Conservation (phyloP, 2,113 vertebrate species). For the Tautogolabrus adspersus region DNA sequence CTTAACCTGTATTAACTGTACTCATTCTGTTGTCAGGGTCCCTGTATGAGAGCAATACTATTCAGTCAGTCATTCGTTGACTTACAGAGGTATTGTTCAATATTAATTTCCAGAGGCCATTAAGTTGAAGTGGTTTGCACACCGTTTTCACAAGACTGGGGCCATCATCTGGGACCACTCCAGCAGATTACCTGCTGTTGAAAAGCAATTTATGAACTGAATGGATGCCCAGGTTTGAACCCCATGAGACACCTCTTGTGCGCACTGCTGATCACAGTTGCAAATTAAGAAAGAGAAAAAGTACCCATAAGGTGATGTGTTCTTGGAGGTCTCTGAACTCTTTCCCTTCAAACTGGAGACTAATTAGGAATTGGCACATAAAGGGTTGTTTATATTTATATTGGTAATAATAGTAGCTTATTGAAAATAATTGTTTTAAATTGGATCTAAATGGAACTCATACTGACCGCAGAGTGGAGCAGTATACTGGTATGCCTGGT, state of each 20-base stretch:
- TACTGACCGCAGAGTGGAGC: neutral
- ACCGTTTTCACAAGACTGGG: neutral
- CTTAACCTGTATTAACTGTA: too few relatives aligned
- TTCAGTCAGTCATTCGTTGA: neutral
- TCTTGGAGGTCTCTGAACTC: slow-evolving; percentile 8
- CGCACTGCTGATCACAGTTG: slow-evolving; percentile 5
- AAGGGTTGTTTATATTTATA: neutral
- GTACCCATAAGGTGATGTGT: neutral
- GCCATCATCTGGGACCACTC: slow-evolving; percentile 3
- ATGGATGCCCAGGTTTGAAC: slow-evolving; percentile 3
- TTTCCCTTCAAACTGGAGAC: neutral
- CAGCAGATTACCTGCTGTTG: neutral
- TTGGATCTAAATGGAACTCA: slow-evolving; percentile 1
- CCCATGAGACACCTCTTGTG: neutral
- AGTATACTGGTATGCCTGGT: too few relatives aligned
- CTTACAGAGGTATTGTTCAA: neutral
- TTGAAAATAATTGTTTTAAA: slow-evolving; percentile 3
- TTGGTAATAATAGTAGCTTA: slow-evolving; percentile 1
- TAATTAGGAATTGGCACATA: neutral
- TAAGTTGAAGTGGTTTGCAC: slow-evolving; percentile 3
- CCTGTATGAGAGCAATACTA: neutral
- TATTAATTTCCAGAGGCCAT: neutral
- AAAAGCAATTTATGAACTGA: slow-evolving; percentile 27
- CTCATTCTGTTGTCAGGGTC: neutral
- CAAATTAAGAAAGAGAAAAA: slow-evolving; percentile 2